Conservation (phyloP, 2,888 invertebrate species). For the Rhimphoctona megacephalus region DNA sequence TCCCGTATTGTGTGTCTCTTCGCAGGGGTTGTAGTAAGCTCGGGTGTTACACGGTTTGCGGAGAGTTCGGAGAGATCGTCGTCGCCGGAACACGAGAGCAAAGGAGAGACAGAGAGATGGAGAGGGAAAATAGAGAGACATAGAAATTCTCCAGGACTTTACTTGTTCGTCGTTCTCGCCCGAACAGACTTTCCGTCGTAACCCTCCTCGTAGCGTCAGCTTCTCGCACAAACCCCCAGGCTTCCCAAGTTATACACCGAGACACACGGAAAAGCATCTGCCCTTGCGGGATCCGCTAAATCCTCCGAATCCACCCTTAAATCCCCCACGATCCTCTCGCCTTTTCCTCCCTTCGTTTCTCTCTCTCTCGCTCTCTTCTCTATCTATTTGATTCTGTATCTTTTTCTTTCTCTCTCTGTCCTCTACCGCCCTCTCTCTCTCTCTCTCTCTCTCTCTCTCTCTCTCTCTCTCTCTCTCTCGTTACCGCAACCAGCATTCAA, state of each 20-base stretch:
- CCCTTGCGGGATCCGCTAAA: constrained; percentile 78
- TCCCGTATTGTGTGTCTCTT: constrained; percentile 80
- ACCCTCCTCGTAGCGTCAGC: constrained; percentile 47
- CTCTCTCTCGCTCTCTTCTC: constrained; percentile 27
- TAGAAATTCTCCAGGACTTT: constrained; percentile 71
- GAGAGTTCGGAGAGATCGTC: constrained; percentile 54
- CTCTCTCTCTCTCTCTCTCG: constrained; percentile 17
- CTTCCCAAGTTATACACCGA: constrained; percentile 73
- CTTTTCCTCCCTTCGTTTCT: constrained; percentile 43
- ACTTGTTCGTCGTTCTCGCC: constrained; percentile 67
- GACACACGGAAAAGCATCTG: constrained; percentile 80
- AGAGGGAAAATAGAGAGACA: constrained; percentile 22
- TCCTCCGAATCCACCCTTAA: constrained; percentile 78
- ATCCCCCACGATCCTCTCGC: constrained; percentile 77
- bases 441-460: constrained; percentile 13
- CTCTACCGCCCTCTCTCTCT: background rate
- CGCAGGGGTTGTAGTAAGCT: constrained; percentile 64
- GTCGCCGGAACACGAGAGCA: constrained; percentile 74
- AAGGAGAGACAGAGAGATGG: constrained; percentile 23
- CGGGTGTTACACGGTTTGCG: constrained; percentile 64
- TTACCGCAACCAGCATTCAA: constrained; percentile 34
- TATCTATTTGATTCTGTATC: constrained; percentile 10
- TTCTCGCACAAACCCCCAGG: constrained; percentile 59
- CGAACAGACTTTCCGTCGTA: constrained; percentile 60
- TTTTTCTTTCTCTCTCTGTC: constrained; percentile 15